These are phyloP conservation scores for Chloropsis hardwickii DNA, from an alignment of 2,113 vertebrate species.

Conservation along the genomic window DNA sequence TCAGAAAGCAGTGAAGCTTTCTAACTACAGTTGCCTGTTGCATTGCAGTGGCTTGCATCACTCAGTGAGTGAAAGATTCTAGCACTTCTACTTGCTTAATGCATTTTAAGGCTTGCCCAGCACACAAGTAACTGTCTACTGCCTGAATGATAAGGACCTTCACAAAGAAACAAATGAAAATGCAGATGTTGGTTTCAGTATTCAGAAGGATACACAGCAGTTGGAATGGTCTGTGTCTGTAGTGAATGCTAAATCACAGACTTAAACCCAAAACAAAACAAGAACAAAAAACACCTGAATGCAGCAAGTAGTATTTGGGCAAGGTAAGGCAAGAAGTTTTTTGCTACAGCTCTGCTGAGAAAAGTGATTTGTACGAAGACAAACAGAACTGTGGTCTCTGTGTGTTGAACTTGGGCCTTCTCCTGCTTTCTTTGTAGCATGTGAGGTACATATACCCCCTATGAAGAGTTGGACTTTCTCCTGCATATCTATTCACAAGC, in stretches of 20 bases:
- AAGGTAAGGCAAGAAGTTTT: neutral
- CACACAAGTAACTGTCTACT: neutral
- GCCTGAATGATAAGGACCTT: neutral
- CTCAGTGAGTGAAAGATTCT: neutral
- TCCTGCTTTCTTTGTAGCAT: neutral
- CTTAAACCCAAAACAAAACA: neutral
- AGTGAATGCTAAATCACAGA: neutral
- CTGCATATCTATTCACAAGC: neutral
- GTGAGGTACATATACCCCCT: accelerated
- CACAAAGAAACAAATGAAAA: neutral
- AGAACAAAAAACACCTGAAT: neutral
- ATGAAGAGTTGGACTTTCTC: neutral
- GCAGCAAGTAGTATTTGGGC: neutral
- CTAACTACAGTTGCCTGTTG: neutral
- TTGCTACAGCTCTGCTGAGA: neutral
- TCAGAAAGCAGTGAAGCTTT: neutral
- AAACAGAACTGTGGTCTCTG: neutral
- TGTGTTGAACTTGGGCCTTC: neutral
- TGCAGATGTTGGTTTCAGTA: neutral
- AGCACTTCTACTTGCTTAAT: neutral
- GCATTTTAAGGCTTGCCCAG: neutral
- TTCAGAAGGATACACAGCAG: neutral
- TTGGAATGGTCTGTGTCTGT: neutral
- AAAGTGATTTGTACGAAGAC: neutral
- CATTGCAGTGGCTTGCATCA: neutral